Base-by-base conservation (phyloP, 1,140 invertebrate genomes). In the Berghia stephanieae region DNA sequence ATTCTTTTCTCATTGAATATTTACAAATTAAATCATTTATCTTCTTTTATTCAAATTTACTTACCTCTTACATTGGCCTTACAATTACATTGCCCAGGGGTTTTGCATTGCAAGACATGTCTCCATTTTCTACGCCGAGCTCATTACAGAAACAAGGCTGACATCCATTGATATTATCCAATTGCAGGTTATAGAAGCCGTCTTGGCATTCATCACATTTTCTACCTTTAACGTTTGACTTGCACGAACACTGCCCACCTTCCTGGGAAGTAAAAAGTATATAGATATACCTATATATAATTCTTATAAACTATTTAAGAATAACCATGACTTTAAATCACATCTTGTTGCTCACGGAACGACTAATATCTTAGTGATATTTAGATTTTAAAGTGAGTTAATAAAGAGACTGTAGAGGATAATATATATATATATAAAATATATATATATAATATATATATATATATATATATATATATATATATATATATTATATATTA, bases 141-240 rank as follows among this genome's bases (percentile, higher is more conserved):
- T 69, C 44, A 55, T 85, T 74, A 84, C 89, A 90, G n/a, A 71
- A 78, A 81, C 89, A 90, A 0, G 80, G 60, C 16, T 82, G 78
- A 83, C 89, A 90, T 6, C 89, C 89, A 24, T 93, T 89, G 0
- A 94, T 93, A 91, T 98, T 98, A 52, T 92, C 92, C 1, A 93
- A 90, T 83, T 95, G 94, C 2, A 99, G 90, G 88, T 98, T 98
- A 95, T 96, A 99, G 88, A 92, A 99, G 0, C 98, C 92, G 0
- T 95, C 93, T 86, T 94, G 94, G 88, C 98, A 99, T 80, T 57
- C 36, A 60, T 98, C 94, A 88, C 98, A 99, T 78, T 96, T 96
- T 71, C 97, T 92, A 0, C 98, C 98, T 78, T 94, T 92, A 0
- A 99, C 98, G 10, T 95, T 92, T 46, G 94, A 93, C 86, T 99